Evolutionary conservation across 2,888 invertebrate genomes (phyloP).

Genomic region (Caenorhabditis doughertyi): DNA sequence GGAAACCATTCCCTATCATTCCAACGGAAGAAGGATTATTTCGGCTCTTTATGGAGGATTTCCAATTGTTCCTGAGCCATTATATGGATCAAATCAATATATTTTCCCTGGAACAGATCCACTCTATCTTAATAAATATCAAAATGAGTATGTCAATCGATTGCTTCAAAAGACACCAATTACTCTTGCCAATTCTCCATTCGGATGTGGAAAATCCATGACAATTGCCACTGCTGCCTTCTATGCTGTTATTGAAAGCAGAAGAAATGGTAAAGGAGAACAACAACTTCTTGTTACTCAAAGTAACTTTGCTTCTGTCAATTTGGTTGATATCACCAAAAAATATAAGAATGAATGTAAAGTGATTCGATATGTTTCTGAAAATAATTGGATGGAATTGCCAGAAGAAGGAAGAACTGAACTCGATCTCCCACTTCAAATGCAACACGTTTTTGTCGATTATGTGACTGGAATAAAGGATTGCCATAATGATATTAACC

Average conservation of each 20-base stretch:
- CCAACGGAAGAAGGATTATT: slow-evolving; percentile 17
- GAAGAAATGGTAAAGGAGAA: background rate
- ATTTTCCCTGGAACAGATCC: background rate
- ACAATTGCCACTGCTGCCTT: slow-evolving; percentile 39
- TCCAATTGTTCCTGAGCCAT: background rate
- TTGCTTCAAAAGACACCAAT: background rate
- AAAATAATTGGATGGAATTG: slow-evolving; percentile 29
- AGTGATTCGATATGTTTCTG: slow-evolving; percentile 8
- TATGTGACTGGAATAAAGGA: slow-evolving; percentile 9
- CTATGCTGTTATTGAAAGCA: background rate
- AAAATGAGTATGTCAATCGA: background rate
- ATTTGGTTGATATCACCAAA: slow-evolving; percentile 20
- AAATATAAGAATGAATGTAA: background rate
- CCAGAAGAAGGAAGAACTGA: slow-evolving; percentile 1
- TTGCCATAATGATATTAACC: background rate
- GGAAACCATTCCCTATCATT: background rate
- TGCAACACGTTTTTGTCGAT: background rate
- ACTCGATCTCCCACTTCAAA: slow-evolving; percentile 9
- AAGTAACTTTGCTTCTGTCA: slow-evolving; percentile 25
- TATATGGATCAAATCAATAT: background rate
- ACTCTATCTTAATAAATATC: background rate
- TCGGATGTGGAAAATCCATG: slow-evolving; percentile 46
- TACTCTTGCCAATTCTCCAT: slow-evolving; percentile 24
- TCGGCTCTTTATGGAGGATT: slow-evolving; percentile 12
- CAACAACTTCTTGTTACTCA: slow-evolving; percentile 42